These are phyloP conservation scores for Oreohelix idahoensis DNA, from an alignment of 1,140 invertebrate genomes.

Conservation along the genomic window DNA sequence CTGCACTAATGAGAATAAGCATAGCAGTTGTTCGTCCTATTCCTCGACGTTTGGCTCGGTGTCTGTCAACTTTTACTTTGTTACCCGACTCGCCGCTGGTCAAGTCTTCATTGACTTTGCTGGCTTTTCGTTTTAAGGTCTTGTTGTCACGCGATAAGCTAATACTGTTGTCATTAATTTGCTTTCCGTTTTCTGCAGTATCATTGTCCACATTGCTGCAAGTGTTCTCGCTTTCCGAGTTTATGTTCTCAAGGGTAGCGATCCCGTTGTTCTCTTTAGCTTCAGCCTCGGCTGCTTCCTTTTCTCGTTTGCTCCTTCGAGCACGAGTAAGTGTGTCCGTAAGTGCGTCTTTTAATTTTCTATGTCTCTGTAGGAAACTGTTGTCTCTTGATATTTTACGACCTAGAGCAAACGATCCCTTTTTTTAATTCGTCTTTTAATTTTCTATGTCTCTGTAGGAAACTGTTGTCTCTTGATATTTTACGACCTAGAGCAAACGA, in stretches of 20 bases:
- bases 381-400: slow-evolving; percentile 32
- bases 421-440: slow-evolving; percentile 31
- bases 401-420: not conserved
- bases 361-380: slow-evolving; percentile 24
- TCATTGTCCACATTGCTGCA: not conserved
- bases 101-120: not conserved
- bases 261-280: not conserved
- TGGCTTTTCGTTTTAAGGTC: not conserved
- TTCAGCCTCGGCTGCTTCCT: not conserved
- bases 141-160: not conserved
- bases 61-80: not conserved
- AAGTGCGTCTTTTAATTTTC: slow-evolving; percentile 24
- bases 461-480: slow-evolving; percentile 30
- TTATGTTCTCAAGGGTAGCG: not conserved
- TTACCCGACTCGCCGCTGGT: not conserved
- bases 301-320: slow-evolving; percentile 8
- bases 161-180: not conserved
- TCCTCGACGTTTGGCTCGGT: not conserved
- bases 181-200: not conserved
- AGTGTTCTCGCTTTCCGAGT: not conserved
- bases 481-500: slow-evolving; percentile 10
- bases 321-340: slow-evolving; percentile 30
- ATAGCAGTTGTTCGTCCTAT: slow-evolving; percentile 46
- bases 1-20: slow-evolving; percentile 53
- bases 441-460: slow-evolving; percentile 23